Evolutionary conservation across 2,888 invertebrate species (phyloP).

Genomic region (Drosophila suboccidentalis): DNA sequence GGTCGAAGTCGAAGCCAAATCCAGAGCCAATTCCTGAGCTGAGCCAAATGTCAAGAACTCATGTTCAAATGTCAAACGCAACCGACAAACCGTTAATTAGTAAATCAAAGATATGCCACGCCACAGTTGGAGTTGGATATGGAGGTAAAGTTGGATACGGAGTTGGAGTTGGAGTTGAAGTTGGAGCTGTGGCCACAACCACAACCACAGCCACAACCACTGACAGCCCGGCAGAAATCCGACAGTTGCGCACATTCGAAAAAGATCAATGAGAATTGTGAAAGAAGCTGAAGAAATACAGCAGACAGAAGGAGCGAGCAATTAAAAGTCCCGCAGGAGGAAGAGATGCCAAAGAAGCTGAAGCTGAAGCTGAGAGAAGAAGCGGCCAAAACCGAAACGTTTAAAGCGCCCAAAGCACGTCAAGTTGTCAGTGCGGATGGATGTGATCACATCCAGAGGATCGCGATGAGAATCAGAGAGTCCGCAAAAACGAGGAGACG

Average conservation of each 20-base stretch:
- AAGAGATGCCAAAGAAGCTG: background rate
- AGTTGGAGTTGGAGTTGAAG: slow-evolving; percentile 14
- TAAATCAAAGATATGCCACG: slow-evolving; percentile 80
- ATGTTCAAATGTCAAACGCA: slow-evolving; percentile 83
- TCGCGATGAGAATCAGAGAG: slow-evolving; percentile 54
- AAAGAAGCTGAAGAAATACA: slow-evolving; percentile 75
- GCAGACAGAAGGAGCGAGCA: slow-evolving; percentile 63
- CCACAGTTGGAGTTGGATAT: slow-evolving; percentile 38
- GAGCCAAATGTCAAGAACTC: slow-evolving; percentile 81
- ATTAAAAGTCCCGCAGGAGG: slow-evolving; percentile 64
- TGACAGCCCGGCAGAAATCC: slow-evolving; percentile 68
- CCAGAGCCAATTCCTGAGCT: slow-evolving; percentile 52
- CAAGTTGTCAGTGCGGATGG: slow-evolving; percentile 73
- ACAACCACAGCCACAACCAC: slow-evolving; percentile 55
- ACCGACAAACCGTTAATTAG: slow-evolving; percentile 85
- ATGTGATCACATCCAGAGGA: slow-evolving; percentile 61
- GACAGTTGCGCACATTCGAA: slow-evolving; percentile 79
- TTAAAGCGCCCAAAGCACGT: slow-evolving; percentile 76
- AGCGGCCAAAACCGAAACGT: slow-evolving; percentile 37
- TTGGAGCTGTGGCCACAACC: slow-evolving; percentile 38
- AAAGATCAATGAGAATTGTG: slow-evolving; percentile 83
- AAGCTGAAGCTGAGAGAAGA: background rate
- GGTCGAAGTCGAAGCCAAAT: slow-evolving; percentile 7
- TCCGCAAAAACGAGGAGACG: slow-evolving; percentile 5
- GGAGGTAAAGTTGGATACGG: slow-evolving; percentile 1